Base-by-base conservation (phyloP, 2,888 invertebrate species). In the Pedicia rivosa region DNA sequence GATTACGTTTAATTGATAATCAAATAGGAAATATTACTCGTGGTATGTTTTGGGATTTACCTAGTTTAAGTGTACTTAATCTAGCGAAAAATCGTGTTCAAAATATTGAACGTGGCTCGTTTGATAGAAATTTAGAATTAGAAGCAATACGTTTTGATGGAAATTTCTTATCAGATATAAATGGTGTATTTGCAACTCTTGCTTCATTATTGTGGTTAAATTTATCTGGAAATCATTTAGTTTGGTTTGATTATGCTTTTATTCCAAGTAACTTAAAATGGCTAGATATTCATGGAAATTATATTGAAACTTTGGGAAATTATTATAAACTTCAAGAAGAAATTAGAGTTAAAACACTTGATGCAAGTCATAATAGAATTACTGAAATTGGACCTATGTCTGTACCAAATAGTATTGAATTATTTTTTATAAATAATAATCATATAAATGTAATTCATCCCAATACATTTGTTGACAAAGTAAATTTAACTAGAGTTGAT, bases 201-300 rank as follows among this genome's bases (percentile, higher is more conserved):
- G 75, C 81, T 5, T 81, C 79, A 46, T 67, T 91, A 42, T 65
- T 87, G 52, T 81, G 88, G 79, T 65, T 91, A 42, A 90, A 90
- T 62, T 67, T 91, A 36, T 87, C 87, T 20, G 84, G 86, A 64
- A 90, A 91, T 66, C 84, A 84, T 64, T 66, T 91, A 52, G 81
- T 83, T 46, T 86, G 86, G 84, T 90, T 91, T 59, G 90, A 90
- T 61, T 90, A 86, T 57, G 87, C 88, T 36, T 84, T 90, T 57
- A 78, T 91, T 49, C 90, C 90, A 24, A 78, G 78, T 45, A 86
- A 83, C 59, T 66, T 91, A 38, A 83, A 84, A 62, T 87, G 86
- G 84, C 65, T 91, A 55, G 90, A 90, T 55, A 76, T 90, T 52
- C 88, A 88, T 59, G 79, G 84, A 37, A 91, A 91, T 59, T 84